A percentile compares a stretch with the other conserved stretches of the same genome.
Evolutionary conservation across 1,140 invertebrate species (phyloP).

Genomic region (Bombus ignitus): DNA sequence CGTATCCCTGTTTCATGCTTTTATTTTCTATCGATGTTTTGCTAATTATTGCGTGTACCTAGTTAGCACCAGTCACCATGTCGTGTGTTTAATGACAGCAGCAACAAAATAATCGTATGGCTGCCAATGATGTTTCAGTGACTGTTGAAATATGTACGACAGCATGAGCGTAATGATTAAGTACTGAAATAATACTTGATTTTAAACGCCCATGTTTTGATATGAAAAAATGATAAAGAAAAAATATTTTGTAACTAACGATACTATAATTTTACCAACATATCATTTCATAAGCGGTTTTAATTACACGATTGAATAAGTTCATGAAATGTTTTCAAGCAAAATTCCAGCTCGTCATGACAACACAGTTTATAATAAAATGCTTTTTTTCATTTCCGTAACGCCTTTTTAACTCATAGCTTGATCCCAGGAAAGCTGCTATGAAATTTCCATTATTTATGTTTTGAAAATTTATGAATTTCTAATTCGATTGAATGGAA

Average conservation of each 20-base stretch:
- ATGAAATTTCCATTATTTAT: too few species aligned
- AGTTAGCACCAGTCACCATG: neutral
- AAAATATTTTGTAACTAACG: neutral
- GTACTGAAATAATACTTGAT: neutral
- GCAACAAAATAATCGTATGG: neutral
- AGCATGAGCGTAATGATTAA: neutral
- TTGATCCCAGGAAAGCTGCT: too few species aligned
- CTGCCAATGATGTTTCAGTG: neutral
- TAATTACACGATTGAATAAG: too few species aligned
- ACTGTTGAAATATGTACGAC: neutral
- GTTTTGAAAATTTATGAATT: too few species aligned
- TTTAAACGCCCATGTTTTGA: neutral
- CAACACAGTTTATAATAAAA: too few species aligned
- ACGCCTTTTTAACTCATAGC: too few species aligned
- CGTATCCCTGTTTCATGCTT: slow-evolving; percentile 20
- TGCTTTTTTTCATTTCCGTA: too few species aligned
- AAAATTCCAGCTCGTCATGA: too few species aligned
- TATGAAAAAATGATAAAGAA: too few species aligned
- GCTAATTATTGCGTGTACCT: slow-evolving; percentile 19
- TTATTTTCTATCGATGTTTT: slow-evolving; percentile 25
- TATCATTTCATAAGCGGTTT: too few species aligned
- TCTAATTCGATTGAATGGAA: too few species aligned
- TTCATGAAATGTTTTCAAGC: too few species aligned
- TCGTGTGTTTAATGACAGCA: neutral
- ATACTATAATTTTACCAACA: neutral